Conservation (phyloP, 2,113 vertebrate genomes). For the Passer montanus region DNA sequence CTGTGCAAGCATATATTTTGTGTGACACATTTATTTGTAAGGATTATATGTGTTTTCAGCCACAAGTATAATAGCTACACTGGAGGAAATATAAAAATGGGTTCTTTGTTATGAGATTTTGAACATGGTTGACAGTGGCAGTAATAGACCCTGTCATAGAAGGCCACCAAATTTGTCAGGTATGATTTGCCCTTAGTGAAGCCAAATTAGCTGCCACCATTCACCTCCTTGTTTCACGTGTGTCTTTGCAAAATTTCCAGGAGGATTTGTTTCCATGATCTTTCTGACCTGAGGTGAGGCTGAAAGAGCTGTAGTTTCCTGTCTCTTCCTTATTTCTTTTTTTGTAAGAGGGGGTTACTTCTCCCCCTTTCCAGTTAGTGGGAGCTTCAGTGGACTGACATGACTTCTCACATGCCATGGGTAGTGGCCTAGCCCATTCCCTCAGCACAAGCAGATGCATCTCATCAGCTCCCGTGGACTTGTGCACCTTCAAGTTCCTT, state of each 20-base stretch:
- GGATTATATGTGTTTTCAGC: neutral
- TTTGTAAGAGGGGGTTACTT: neutral
- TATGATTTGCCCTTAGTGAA: neutral
- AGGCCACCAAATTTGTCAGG: neutral
- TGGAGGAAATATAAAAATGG: neutral
- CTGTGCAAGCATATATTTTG: neutral
- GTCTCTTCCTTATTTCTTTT: neutral
- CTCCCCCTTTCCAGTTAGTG: neutral
- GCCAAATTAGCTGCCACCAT: neutral
- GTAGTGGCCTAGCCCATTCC: neutral
- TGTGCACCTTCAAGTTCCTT: neutral
- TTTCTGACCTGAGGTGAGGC: neutral
- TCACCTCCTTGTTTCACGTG: neutral
- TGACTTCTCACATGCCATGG: fast-evolving
- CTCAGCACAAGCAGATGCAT: neutral
- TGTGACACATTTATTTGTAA: neutral
- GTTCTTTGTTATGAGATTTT: neutral
- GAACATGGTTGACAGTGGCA: neutral
- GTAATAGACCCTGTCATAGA: neutral
- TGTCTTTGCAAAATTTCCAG: neutral
- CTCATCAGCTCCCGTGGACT: neutral
- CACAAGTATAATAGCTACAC: neutral
- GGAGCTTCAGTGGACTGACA: neutral
- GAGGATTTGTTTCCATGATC: neutral
- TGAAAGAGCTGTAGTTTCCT: neutral